Percentiles rank a stretch among this genome's conserved stretches.
These are phyloP conservation scores for Porites lobata DNA, from an alignment of 92 coral and sea anemone species.

Conservation along the genomic window DNA sequence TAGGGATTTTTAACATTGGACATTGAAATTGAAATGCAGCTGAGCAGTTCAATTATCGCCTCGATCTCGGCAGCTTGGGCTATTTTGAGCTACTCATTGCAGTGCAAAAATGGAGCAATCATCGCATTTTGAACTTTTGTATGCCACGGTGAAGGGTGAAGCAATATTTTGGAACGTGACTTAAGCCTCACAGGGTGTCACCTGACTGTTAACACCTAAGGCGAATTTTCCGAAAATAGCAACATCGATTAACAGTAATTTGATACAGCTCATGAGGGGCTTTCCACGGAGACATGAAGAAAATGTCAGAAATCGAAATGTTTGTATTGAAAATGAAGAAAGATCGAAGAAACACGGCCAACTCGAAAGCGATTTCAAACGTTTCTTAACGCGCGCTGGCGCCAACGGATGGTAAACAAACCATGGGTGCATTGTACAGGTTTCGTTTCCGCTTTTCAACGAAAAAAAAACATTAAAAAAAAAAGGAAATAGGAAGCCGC, in stretches of 20 bases:
- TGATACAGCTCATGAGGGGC: slow-evolving; percentile 17
- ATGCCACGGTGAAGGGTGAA: background rate
- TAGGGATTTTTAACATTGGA: background rate
- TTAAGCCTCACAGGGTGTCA: background rate
- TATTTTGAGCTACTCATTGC: background rate
- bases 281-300: slow-evolving; percentile 35
- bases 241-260: slow-evolving; percentile 2
- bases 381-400: background rate
- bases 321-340: background rate
- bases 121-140: background rate
- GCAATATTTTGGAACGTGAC: slow-evolving; percentile 29
- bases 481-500: no score
- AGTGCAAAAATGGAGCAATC: background rate
- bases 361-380: slow-evolving; percentile 4
- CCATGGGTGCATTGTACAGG: background rate
- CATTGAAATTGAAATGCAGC: background rate
- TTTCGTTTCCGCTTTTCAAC: background rate
- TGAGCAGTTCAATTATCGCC: background rate
- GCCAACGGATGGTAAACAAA: background rate
- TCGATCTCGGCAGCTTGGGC: background rate
- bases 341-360: background rate
- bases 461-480: background rate
- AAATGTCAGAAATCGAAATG: slow-evolving; percentile 8
- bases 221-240: slow-evolving; percentile 33
- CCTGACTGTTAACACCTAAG: background rate